Base-by-base conservation (phyloP, 2,888 invertebrate species). In the Rhimphoctona megacephalus region DNA sequence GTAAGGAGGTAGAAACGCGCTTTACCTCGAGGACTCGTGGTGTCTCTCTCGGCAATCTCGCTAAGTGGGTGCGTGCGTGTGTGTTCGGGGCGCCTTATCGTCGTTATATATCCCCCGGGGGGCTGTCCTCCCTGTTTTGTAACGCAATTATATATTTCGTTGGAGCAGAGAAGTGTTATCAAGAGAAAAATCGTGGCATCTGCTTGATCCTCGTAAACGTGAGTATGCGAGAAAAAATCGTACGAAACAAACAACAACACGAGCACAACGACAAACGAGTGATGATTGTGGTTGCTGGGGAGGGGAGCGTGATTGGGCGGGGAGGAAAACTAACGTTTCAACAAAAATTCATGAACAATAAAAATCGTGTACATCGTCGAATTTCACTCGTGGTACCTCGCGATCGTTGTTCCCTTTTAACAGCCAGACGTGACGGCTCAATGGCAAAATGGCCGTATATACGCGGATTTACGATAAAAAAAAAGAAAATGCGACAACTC, bases 391-490 rank as follows among this genome's bases (percentile, higher is more conserved):
- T 74, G 61, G 57, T 81, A 67, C 43, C 73, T 30, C 54, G 67
- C 46, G 30, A 43, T 9, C 17, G 52, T 39, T 52, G 64, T 39
- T 64, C 67, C 30, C 30, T 84, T 84, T 78, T 74, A 86, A 84
- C 84, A 82, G 87, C 88, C 90, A 91, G 91, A 91, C 91, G 90
- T 92, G 92, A 92, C 92, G 92, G 92, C 90, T 92, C 89, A 88
- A 88, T 87, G 89, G 92, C 93, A 93, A 93, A 92, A 93, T 93
- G 93, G 93, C 93, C 93, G 93, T 93, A 82, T 82, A 69, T 82
- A 90, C 91, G 89, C 87, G 87, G 90, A 91, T 92, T 91, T 93
- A 92, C 91, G 92, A 92, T 91, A 91, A 43, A 57, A 57, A 66
- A 57, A 70, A 39, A 30, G 9, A 39, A 67, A 66, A 54, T 25